These are phyloP conservation scores for Charaxes varanes DNA, from an alignment of 1,140 invertebrate species.

Conservation along the genomic window DNA sequence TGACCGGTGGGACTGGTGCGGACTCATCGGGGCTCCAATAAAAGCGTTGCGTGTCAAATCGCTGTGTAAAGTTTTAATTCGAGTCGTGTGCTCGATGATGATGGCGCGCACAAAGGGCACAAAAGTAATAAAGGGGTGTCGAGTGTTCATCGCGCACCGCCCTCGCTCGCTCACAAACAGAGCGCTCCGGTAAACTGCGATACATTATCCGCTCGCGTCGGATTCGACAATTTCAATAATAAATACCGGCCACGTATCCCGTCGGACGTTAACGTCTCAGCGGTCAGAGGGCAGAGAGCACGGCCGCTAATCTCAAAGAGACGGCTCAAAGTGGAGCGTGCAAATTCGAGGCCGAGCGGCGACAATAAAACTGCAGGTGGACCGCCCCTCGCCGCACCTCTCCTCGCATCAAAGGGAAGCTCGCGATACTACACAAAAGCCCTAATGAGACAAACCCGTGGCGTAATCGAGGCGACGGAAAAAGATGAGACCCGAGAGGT, in stretches of 20 bases:
- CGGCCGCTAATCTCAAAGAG: slow-evolving; percentile 55
- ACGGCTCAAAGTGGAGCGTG: slow-evolving; percentile 65
- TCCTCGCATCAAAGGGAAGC: slow-evolving; percentile 60
- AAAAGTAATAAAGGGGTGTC: slow-evolving; percentile 66
- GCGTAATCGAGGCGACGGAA: slow-evolving; percentile 73
- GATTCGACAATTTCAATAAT: too few relatives aligned
- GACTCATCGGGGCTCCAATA: slow-evolving; percentile 43
- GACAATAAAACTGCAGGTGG: slow-evolving; percentile 71
- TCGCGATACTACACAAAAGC: slow-evolving; percentile 68
- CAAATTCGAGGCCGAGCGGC: slow-evolving; percentile 57
- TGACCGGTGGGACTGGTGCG: slow-evolving; percentile 12
- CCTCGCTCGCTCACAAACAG: slow-evolving; percentile 29
- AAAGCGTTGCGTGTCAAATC: slow-evolving; percentile 47
- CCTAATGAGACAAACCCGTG: slow-evolving; percentile 73
- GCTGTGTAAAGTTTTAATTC: slow-evolving; percentile 63
- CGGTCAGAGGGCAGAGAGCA: slow-evolving; percentile 45
- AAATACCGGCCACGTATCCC: background rate
- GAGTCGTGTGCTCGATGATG: slow-evolving; percentile 53
- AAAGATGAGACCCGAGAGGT: slow-evolving; percentile 71
- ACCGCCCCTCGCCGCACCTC: slow-evolving; percentile 42
- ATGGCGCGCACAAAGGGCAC: slow-evolving; percentile 56
- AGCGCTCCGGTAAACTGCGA: slow-evolving; percentile 23
- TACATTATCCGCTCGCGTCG: too few relatives aligned
- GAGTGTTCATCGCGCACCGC: slow-evolving; percentile 44
- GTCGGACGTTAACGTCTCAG: slow-evolving; percentile 32